These are phyloP conservation scores for Artemia franciscana DNA, from an alignment of 1,140 invertebrate genomes.

Conservation along the genomic window DNA sequence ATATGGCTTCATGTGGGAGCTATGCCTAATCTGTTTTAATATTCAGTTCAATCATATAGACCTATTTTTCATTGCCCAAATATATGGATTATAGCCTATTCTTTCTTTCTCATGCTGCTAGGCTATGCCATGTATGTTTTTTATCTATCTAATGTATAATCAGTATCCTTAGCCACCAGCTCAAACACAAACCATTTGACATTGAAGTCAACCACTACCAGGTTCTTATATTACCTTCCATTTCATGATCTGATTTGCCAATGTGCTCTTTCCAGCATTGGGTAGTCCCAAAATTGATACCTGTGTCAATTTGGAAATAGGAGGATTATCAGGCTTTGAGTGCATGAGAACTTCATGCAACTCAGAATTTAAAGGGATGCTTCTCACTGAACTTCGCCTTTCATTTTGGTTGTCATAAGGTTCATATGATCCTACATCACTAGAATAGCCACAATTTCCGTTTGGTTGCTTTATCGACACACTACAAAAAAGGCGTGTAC, in stretches of 20 bases:
- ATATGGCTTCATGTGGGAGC: no score
- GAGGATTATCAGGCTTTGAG: not conserved
- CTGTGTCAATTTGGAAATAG: conserved; percentile 34
- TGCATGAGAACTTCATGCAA: not conserved
- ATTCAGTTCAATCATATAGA: no score
- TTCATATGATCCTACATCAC: not conserved
- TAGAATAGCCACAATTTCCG: not conserved
- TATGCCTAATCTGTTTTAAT: no score
- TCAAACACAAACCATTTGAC: no score
- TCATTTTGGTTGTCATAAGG: not conserved
- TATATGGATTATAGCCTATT: no score
- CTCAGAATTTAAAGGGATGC: not conserved
- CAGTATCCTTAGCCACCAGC: no score
- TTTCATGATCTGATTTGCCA: conserved; percentile 60
- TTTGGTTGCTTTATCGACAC: not conserved
- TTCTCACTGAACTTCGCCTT: not conserved
- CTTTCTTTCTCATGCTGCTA: no score
- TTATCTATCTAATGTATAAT: no score
- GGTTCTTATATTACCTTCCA: no score
- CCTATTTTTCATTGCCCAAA: no score
- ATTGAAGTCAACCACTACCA: no score
- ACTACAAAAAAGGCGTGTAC: not conserved
- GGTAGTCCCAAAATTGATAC: conserved; percentile 71
- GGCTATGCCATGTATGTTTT: no score
- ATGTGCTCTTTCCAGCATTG: conserved; percentile 81